Base-by-base conservation (phyloP, 2,113 vertebrate genomes). In the Pterophyllum scalare region DNA sequence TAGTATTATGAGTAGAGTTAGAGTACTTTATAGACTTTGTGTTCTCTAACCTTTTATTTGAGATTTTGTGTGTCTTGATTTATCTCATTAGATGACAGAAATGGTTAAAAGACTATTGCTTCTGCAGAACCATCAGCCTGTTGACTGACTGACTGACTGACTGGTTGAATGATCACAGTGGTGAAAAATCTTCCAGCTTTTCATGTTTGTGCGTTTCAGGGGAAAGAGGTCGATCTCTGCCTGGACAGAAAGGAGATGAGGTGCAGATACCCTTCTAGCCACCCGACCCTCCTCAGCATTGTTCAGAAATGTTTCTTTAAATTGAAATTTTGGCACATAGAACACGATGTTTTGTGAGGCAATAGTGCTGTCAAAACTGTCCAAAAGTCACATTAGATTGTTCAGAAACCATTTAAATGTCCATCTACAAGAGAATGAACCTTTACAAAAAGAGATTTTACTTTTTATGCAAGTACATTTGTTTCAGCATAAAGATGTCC, bases 241-340 rank as follows among this genome's bases (percentile, higher is more conserved):
- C 93, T 1, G 95, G 95, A 77, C 85, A 65, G 35, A 93, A 92
- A 93, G 95, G 95, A 91, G 94, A 94, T 0, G 93, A 95, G 93
- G 95, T 96, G 89, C 40, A 54, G 59, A 72, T 19, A 19, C 58
- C 17, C 22, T 1, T 56, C 8, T 59, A 12, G 7, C 67, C 74
- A 75, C 28, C 2, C 81, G 62, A 10, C n/a, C 46, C 12, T 38
- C 10, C 7, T 6, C 5, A 12, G 56, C 5, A n/a, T 4, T n/a
- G 4, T 57, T 46, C 14, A 49, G 2, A 49, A 49, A 17, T 17
- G 6, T 17, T 24, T 24, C n/a, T 6, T 65, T 64, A 15, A 22
- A 2, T 12, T 65, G 62, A 43, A 12, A 19, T 38, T 3, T 14
- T 43, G 43, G 64, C 64, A 20, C 2, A 9, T 22, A 19, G 0